These are phyloP conservation scores for Ophraella communa DNA, from an alignment of 2,888 invertebrate genomes.

Conservation along the genomic window DNA sequence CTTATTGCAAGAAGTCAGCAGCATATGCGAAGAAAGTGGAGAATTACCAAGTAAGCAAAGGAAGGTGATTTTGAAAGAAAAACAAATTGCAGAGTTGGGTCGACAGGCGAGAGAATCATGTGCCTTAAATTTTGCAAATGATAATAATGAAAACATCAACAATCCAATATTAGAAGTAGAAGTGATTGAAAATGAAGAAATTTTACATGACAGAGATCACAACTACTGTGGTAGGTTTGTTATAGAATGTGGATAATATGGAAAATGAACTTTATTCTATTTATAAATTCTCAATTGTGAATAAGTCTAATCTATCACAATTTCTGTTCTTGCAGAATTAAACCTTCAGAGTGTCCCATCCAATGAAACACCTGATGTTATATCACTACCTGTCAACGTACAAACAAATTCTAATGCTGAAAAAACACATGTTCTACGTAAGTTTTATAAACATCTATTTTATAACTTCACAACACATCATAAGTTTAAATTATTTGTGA, in stretches of 20 bases:
- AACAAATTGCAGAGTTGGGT: conserved; percentile 15
- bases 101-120: conserved; percentile 15
- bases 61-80: background rate
- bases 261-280: conserved; percentile 2
- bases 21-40: conserved; percentile 10
- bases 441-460: conserved; percentile 8
- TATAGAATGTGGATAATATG: conserved; percentile 10
- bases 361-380: background rate
- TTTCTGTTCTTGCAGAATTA: background rate
- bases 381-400: conserved; percentile 1
- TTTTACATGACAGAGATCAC: too few relatives aligned
- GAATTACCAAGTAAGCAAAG: background rate
- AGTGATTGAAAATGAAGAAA: too few relatives aligned
- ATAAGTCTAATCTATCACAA: background rate
- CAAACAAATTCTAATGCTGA: background rate
- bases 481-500: background rate
- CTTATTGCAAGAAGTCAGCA: conserved; percentile 15
- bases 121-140: background rate
- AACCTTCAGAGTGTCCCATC: background rate
- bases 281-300: background rate
- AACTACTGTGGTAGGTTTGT: conserved; percentile 9
- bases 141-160: conserved; percentile 13
- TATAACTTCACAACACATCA: too few relatives aligned
- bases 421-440: conserved; percentile 9
- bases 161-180: too few relatives aligned